Base-by-base conservation (phyloP, 2,888 invertebrate species). In the Amphipoea oculea region DNA sequence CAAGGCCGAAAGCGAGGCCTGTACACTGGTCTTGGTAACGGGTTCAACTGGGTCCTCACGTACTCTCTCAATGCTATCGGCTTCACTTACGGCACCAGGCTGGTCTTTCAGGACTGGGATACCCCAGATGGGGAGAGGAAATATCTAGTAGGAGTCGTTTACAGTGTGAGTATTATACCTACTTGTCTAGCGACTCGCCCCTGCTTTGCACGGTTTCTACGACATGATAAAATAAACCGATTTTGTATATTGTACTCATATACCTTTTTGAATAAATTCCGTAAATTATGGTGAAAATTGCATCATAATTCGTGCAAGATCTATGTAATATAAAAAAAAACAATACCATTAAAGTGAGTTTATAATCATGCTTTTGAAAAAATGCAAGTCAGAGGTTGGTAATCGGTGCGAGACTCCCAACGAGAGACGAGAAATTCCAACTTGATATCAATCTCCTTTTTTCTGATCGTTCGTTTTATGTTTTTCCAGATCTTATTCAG, bases 21-120 rank as follows among this genome's bases (percentile, higher is more conserved):
- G 42, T 98, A 97, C 92, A 98, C 98, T 0, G 98, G 98, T 0
- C 94, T 98, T 0, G 98, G 98, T 0, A 97, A 97, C 17, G 98
- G 98, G 0, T 95, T 98, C 57, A 98, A 98, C 97, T 98, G 98
- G 98, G 97, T 98, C 42, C 97, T 98, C 60, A 98, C 98, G 11
- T 98, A 98, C 91, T 96, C 97, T 23, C 97, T 98, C 82, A 98
- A 98, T 91, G 98, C 98, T 1, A 95, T 98, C 40, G 98, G 98
- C 5, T 98, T 98, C 91, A 98, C 98, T 96, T 98, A 98, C 92
- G 99, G 99, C 0, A 97, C 98, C 0, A 95, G 97, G 75, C 95
- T 98, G 14, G 98, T 98, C 36, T 91, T 98, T 40, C 95, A 97
- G 0, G 98, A 98, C 89, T 97, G 97, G 14, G 95, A 97, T 23